phyloP scores from a whole-genome alignment of 2,797 vertebrate species.

The Catostomus latipinnis region DNA sequence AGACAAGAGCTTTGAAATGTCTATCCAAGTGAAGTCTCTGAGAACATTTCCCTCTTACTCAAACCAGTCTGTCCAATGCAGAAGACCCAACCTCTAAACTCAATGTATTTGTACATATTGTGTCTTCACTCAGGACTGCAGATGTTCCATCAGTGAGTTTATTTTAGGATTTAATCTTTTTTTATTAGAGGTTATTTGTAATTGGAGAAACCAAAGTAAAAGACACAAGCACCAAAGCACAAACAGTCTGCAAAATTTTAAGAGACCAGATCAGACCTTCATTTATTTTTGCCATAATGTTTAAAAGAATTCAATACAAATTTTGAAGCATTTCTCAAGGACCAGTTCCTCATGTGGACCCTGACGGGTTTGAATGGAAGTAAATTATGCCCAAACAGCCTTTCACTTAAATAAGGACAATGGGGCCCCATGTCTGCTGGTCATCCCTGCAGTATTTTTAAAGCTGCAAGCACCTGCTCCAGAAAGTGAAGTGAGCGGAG shows the following conservation, averaged over 20 bases:
- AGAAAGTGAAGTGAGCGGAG: slow-evolving; percentile 23
- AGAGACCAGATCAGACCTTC: slow-evolving; percentile 4
- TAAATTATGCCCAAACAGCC: slow-evolving; percentile 38
- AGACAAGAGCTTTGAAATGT: not conserved
- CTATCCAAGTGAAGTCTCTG: not conserved
- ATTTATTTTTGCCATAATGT: slow-evolving; percentile 27
- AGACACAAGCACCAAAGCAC: not conserved
- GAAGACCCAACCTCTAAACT: too few relatives aligned
- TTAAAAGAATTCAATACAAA: slow-evolving; percentile 28
- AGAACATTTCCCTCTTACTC: not conserved
- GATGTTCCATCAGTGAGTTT: not conserved
- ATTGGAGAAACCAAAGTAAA: not conserved
- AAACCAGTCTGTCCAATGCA: not conserved
- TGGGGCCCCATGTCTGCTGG: slow-evolving; percentile 13
- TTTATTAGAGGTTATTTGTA: slow-evolving; percentile 3
- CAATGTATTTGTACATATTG: not conserved
- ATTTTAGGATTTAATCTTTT: not conserved
- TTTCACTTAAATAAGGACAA: slow-evolving; percentile 41
- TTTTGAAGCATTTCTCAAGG: slow-evolving; percentile 23
- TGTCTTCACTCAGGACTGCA: not conserved
- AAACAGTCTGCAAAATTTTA: not conserved
- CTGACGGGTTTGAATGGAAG: slow-evolving; percentile 26
- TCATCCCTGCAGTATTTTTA: slow-evolving; percentile 24
- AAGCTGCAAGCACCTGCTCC: slow-evolving; percentile 31
- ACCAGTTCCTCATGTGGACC: slow-evolving; percentile 7